Evolutionary conservation across 2,113 vertebrate genomes (phyloP), one percentile per base, ranked within the genome.

Genomic region (Spilogale gracilis): DNA sequence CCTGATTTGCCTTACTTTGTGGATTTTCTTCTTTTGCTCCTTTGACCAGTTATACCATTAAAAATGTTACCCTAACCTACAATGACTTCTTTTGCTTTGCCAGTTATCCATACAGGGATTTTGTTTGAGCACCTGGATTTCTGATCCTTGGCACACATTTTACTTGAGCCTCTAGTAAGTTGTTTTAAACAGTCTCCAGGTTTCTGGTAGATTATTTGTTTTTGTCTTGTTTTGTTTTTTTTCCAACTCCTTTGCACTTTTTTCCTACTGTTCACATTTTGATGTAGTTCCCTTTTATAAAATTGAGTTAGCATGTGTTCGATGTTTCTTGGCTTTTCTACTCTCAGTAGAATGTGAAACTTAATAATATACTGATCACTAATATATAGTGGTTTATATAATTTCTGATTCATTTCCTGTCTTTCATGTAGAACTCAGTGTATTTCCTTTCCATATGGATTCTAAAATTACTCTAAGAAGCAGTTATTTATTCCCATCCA

Each of bases 351-450:
- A 97, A 97, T 79, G 65, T 95, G 65, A 94, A 96, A 83, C 38
- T 87, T 93, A 95, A 80, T 96, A 83, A 83, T 82, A 92, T 52
- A 89, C 89, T 83, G 73, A 97, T 97, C 85, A 89, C 93, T 97
- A 95, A 94, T 95, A 96, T 82, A 88, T 74, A 73, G 91, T 93
- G 54, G 43, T 95, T 97, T 94, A 56, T 96, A 73, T 69, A 93
- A 96, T 96, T 97, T 90, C 85, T 95, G 95, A 97, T 96, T 96
- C 56, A 89, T 82, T 97, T 96, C 91, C 91, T 97, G 89, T 91
- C 78, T 97, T 91, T 96, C 83, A 93, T 95, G 86, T 25, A 91
- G 56, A 81, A 83, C 48, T 91, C 83, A 69, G 43, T 89, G 50
- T 63, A 92, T 94, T 95, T 97, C 74, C 91, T 95, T 97, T 94